These are phyloP conservation scores for Laticauda laticaudata DNA, from an alignment of 2,113 vertebrate species.

Conservation along the genomic window DNA sequence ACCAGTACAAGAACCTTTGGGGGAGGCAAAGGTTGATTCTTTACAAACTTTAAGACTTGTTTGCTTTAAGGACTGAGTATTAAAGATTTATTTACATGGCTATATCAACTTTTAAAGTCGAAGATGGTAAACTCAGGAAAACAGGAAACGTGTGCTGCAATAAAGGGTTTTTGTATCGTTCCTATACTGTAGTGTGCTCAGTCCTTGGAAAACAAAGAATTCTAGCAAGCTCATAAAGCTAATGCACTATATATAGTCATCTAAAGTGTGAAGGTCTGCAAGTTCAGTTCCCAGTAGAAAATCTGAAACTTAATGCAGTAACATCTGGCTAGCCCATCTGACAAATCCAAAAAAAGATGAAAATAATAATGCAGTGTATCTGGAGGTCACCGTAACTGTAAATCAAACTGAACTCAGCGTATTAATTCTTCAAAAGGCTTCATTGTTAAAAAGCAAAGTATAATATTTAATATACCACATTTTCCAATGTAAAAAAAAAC, in stretches of 20 bases:
- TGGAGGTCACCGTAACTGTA: neutral
- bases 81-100: neutral
- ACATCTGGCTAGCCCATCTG: neutral
- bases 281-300: neutral
- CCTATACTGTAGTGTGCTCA: neutral
- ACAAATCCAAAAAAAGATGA: neutral
- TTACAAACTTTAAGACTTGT: neutral
- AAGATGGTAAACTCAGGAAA: neutral
- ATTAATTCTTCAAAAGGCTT: neutral
- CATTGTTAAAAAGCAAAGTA: neutral
- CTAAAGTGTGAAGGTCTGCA: neutral
- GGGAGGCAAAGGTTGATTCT: neutral
- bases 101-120: neutral
- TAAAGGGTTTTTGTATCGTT: neutral
- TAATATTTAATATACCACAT: neutral
- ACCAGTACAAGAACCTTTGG: neutral
- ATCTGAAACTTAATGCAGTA: neutral
- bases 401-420: neutral
- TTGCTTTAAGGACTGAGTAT: neutral
- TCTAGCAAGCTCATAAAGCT: neutral
- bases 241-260: neutral
- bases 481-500: neutral
- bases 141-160: neutral
- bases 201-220: neutral
- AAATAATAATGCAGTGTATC: neutral